Base-by-base conservation (phyloP, 2,113 vertebrate species). In the Ciconia boyciana region DNA sequence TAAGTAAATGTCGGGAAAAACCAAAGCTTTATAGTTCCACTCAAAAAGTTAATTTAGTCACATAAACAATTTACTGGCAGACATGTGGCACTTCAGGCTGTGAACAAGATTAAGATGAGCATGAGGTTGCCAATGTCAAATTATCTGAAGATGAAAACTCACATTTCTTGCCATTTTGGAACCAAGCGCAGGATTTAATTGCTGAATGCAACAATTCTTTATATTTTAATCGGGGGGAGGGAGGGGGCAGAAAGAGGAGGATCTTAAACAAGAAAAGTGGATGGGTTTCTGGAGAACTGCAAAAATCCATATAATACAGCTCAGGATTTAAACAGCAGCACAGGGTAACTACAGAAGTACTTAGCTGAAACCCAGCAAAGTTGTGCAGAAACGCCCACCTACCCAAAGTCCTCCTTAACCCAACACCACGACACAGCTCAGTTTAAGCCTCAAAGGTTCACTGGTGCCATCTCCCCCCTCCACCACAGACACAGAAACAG, bases 11-110 rank as follows among this genome's bases (percentile, higher is more conserved):
- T 2, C 0, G 1, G 60, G 41, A 70, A 92, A 87, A 79, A 15
- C 0, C 57, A 82, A 86, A 84, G 65, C 74, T 91, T 84, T 79
- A 89, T 1, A 61, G 57, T 7, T 89, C 52, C 51, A 80, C 58
- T 51, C 32, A 57, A 60, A 61, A 83, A 85, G 87, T 87, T 90
- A 46, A 91, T 74, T 76, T 28, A 75, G 43, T 41, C 18, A 71
- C 87, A 90, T 10, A 62, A 97, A 89, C 52, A 89, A 85, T 79
- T 95, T 49, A 57, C 49, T 69, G 81, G 69, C 91, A 97, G 62
- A 61, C 61, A 79, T 65, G 76, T 79, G 81, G 80, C 89, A 82
- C 81, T 52, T 58, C 19, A 57, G 74, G 70, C 78, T 83, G 61
- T 58, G 84, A 91, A 39, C 41, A 77, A 85, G 62, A 91, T 34